Conservation (phyloP, 2,797 vertebrate genomes). For the Vireo griseus region DNA sequence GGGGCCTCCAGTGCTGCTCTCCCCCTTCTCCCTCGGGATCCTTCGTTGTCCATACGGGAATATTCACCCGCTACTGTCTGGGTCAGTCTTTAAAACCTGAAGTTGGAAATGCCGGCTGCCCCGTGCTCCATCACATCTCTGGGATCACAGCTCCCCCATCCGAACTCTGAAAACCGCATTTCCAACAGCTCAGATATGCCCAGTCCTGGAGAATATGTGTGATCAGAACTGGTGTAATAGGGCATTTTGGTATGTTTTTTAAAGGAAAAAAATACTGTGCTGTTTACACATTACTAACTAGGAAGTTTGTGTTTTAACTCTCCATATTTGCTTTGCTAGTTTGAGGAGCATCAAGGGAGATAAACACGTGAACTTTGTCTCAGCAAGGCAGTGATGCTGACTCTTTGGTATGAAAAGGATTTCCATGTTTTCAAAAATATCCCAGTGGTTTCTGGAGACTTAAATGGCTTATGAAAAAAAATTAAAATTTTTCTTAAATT, state of each 20-base stretch:
- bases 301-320: neutral
- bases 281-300: fast-evolving
- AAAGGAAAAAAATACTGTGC: fast-evolving
- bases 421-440: neutral
- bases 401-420: neutral
- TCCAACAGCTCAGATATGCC: fast-evolving
- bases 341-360: neutral
- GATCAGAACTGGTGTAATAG: neutral
- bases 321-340: neutral
- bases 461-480: neutral
- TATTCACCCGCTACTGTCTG: fast-evolving
- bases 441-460: neutral
- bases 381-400: neutral
- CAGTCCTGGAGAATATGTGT: fast-evolving
- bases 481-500: neutral
- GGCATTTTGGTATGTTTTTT: no score
- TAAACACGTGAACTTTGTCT: neutral
- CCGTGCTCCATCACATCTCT: fast-evolving
- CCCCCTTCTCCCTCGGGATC: neutral
- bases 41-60: fast-evolving
- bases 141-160: conserved; percentile 21
- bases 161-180: neutral
- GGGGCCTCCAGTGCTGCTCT: neutral
- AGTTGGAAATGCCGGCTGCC: fast-evolving
- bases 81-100: neutral